phyloP scores from a whole-genome alignment of 1,140 invertebrate species.

The Drosophila ogumai region DNA sequence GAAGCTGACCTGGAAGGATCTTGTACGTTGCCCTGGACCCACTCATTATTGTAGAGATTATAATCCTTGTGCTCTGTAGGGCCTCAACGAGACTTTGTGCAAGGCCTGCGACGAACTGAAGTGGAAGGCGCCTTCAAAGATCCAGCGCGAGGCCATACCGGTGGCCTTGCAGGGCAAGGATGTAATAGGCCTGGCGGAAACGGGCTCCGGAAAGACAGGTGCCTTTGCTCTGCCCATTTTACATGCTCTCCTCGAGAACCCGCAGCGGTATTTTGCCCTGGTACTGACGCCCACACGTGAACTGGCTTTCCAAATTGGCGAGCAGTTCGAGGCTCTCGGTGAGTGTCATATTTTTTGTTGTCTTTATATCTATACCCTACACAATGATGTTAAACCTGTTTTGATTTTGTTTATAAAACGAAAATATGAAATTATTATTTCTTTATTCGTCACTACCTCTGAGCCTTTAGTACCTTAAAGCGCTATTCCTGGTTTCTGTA shows the following conservation, averaged over 20 bases:
- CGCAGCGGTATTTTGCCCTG: conserved; percentile 97
- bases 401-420: conserved; percentile 74
- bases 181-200: conserved; percentile 98
- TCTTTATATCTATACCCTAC: neutral
- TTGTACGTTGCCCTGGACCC: conserved; percentile 51
- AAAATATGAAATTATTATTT: conserved; percentile 79
- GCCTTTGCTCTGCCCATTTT: conserved; percentile 98
- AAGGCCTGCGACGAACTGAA: conserved; percentile 96
- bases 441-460: conserved; percentile 84
- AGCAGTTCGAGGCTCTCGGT: conserved; percentile 98
- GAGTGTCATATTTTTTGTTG: conserved; percentile 58
- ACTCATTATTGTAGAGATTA: neutral
- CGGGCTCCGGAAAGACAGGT: conserved; percentile 99
- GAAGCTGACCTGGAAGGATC: conserved; percentile 74
- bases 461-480: conserved; percentile 37
- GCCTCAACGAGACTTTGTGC: conserved; percentile 95
- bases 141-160: conserved; percentile 97
- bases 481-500: neutral
- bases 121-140: conserved; percentile 97
- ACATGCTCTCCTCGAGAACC: conserved; percentile 94
- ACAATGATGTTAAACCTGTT: conserved; percentile 76
- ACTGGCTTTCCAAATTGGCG: conserved; percentile 97
- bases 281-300: conserved; percentile 98
- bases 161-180: conserved; percentile 96
- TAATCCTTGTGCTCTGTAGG: conserved; percentile 86